Evolutionary conservation across 1,140 invertebrate species (phyloP).

Genomic region (Eriocheir sinensis): DNA sequence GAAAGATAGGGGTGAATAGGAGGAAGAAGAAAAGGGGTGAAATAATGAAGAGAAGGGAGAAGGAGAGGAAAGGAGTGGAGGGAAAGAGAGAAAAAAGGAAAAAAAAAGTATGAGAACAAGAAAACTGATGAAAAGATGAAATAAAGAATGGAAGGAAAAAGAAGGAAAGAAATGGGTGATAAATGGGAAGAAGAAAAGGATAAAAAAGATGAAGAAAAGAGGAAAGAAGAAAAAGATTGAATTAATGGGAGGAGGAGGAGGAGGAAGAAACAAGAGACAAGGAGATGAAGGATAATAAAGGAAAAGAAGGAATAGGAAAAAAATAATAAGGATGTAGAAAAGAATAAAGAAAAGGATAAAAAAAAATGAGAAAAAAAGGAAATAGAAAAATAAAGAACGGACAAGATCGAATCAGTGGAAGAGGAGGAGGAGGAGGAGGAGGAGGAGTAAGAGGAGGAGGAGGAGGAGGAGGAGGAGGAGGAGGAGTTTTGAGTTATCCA

Average conservation of each 20-base stretch:
- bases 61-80: constrained; percentile 2
- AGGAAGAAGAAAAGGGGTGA: constrained; percentile 21
- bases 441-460: neutral
- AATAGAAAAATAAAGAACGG: neutral
- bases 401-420: neutral
- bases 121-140: too few relatives aligned
- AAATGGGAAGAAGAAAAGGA: too few relatives aligned
- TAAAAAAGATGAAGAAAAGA: too few relatives aligned
- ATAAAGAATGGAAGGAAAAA: neutral
- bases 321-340: too few relatives aligned
- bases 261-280: too few relatives aligned
- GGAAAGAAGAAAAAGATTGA: too few relatives aligned
- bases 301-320: too few relatives aligned
- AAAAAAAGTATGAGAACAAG: neutral
- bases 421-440: neutral
- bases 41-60: neutral
- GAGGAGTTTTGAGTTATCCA: neutral
- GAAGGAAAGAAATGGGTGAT: too few relatives aligned
- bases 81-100: neutral
- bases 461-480: neutral
- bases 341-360: too few relatives aligned
- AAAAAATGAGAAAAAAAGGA: too few relatives aligned
- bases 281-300: too few relatives aligned
- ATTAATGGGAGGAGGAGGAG: too few relatives aligned
- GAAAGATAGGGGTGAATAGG: constrained; percentile 40